Evolutionary conservation across 2,888 invertebrate species (phyloP), one percentile per base, ranked within the genome.

Genomic region (Papilio gigon): DNA sequence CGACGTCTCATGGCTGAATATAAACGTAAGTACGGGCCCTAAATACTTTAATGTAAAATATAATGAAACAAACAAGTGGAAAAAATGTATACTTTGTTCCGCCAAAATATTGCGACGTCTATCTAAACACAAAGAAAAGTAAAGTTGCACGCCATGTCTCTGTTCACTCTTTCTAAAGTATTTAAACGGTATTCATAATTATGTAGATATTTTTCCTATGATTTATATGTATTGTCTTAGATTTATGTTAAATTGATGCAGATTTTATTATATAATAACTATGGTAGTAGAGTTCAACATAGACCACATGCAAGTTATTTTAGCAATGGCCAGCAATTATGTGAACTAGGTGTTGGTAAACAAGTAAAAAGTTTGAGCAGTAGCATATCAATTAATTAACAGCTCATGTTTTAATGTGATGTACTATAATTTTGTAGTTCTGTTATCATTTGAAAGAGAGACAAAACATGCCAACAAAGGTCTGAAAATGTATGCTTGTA

Each of bases 1-100:
- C 93, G 97, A 80, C 93, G 97, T 73, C 92, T 97, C 71, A 97
- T 97, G 97, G 97, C 97, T 63, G 97, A 97, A 92, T 97, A 97
- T 82, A 97, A 96, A 94, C 97, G 91, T 90, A 82, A 85, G 89
- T 96, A 94, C 14, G 33, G 6, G n/a, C 14, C 5, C 37, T 35
- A 47, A 20, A 22, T 53, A 11, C 30, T 56, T 9, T 44, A 4
- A 64, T 67, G 11, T 58, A 14, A 37, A n/a, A n/a, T n/a, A n/a
- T n/a, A n/a, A 5, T 25, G 11, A 20, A 35, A n/a, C 17, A 12
- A 58, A 35, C 0, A 35, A 35, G 11, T 8, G 20, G 6, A 14
- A n/a, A 27, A n/a, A 44, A 20, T 2, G 4, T 2, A 2, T 33
- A 33, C 33, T 33, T 33, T 33, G 6, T 35, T 8, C 9, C 33